phyloP scores from a whole-genome alignment of 2,888 invertebrate genomes.

The Arrhopalites spinosus region DNA sequence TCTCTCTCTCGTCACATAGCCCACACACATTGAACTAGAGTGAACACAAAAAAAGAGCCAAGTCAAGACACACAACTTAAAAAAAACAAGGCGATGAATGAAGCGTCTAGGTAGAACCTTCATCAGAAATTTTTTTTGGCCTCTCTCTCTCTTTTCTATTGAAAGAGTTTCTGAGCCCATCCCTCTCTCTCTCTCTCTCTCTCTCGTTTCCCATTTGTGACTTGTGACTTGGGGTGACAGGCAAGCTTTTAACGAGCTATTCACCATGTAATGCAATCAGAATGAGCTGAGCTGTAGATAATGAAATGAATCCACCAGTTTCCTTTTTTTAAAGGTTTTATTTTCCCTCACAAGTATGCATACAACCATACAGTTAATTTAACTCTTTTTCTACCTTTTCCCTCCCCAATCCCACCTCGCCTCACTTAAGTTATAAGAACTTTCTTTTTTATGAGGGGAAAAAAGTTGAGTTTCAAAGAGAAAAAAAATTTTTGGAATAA shows the following conservation, averaged over 20 bases:
- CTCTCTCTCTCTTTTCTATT: constrained; percentile 1
- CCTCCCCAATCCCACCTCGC: background rate
- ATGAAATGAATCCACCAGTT: constrained; percentile 34
- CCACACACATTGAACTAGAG: no score
- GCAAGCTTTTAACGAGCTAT: constrained; percentile 34
- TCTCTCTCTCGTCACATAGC: no score
- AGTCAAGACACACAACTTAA: no score
- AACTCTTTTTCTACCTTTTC: background rate
- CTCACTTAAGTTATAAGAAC: no score
- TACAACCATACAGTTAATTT: background rate
- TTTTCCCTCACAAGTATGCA: background rate
- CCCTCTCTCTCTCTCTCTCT: background rate
- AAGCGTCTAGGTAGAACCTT: no score
- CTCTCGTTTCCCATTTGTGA: constrained; percentile 13
- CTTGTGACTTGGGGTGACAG: constrained; percentile 33
- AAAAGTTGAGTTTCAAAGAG: no score
- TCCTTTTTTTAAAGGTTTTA: background rate
- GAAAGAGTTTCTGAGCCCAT: background rate
- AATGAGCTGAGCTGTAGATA: constrained; percentile 31
- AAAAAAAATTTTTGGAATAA: background rate
- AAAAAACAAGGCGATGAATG: no score
- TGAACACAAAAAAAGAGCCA: no score
- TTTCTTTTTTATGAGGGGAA: no score
- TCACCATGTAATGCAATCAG: constrained; percentile 37
- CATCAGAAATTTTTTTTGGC: background rate